Base-by-base conservation (phyloP, 37 sponge, comb jelly and placozoan genomes). In the Halichondria panicea region DNA sequence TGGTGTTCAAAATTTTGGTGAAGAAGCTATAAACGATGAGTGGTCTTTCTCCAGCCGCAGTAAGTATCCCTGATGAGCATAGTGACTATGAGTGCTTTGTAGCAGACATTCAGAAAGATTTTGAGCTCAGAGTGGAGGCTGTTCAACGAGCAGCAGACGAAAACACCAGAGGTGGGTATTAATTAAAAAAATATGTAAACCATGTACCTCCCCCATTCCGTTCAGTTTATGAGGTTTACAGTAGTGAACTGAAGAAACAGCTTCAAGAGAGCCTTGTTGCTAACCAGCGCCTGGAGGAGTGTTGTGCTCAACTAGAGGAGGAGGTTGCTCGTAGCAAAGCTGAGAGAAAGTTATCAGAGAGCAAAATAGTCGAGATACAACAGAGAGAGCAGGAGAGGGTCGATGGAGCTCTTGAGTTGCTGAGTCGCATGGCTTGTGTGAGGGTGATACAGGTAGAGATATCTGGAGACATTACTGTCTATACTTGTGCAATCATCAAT, bases 81-180 rank as follows among this genome's bases (percentile, higher is more conserved):
- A 48, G 13, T 58, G 6, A 70, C 32, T 76, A 84, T 55, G 77
- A 84, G 45, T 7, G 27, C 1, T 69, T 84, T 24, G 40, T 84
- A 5, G 24, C 35, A 2, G 56, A 32, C 3, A 70, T 76, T 0
- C 39, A 70, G 30, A 57, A 56, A 21, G 81, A 86, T 25, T 55
- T 80, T 12, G 80, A 86, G 9, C 21, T 30, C 3, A 18, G 63
- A 38, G 75, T 79, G 21, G 28, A 32, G 30, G 22, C 58, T 13
- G 70, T 68, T 21, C 87, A 86, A 38, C 35, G 41, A 31, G 45
- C 21, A 13, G 74, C 81, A 35, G 80, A 86, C 42, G 74, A 80
- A 45, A 74, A 64, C 37, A 39, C 50, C 3, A 63, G 36, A 72
- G 86, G 83, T 82, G 28, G 45, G 24, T 33, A 37, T 31, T 55